Base-by-base conservation (phyloP, 92 coral and sea anemone genomes). In the Umimayanthus chanpuru region DNA sequence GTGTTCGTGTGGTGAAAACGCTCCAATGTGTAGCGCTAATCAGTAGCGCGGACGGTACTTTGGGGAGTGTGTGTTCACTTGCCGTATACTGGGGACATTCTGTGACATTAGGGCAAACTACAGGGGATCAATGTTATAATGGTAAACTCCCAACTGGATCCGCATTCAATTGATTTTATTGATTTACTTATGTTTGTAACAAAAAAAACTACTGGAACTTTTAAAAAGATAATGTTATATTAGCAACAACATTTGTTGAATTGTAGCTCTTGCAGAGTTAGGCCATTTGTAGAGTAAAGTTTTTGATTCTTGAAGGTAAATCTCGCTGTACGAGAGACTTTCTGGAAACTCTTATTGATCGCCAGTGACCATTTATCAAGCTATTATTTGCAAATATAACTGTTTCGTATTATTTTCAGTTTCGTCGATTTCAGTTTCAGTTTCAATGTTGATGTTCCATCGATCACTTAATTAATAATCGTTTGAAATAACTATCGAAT, bases 211-310 rank as follows among this genome's bases (percentile, higher is more conserved):
- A 40, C 38, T 21, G 11, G 26, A 47, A 83, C 78, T 83, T 83
- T 83, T 71, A 83, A 71, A 71, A 83, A 83, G 67, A 29, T 56
- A 21, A 15, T 18, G 28, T 68, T 40, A 44, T 82, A 83, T 49
- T 83, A 68, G 87, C 87, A 83, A 83, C 87, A 83, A 83, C 65
- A 83, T 83, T 83, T 83, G 87, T 83, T 83, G 87, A 83, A 50
- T 20, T 23, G 87, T 83, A 83, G 78, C 87, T 83, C 87, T 83
- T 47, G 78, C 38, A 83, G 87, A 83, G 87, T 83, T 83, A 3
- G 55, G n/a, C 11, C 68, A 40, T 47, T 12, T 16, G 29, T 65
- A 70, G 29, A 32, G 38, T 29, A 65, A 65, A 18, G 68, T 2
- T 61, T 61, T 23, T 18, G 68, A 18, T 61, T 61, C 68, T 61